Evolutionary conservation across 2,113 vertebrate species (phyloP), one percentile per base, ranked within the genome.

Genomic region (Percopsis transmontana): DNA sequence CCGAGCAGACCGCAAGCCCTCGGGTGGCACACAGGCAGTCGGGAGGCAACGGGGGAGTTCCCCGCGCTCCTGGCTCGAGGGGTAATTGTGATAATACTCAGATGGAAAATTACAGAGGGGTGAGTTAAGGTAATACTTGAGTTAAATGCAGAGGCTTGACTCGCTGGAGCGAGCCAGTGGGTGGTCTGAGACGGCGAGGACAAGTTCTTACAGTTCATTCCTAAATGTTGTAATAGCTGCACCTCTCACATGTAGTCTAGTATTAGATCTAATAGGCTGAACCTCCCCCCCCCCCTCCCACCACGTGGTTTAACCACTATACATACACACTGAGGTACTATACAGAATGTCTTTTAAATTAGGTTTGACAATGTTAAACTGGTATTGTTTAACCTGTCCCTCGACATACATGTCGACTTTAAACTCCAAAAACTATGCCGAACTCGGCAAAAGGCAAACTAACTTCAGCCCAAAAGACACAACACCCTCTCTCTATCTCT

Each of bases 11-110:
- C 83, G 66, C 81, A 78, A 82, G 80, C 84, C 84, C 81, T 60
- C 73, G 70, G 83, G 87, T 88, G 83, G 85, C 85, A 75, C 80
- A 74, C 50, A 86, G 73, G 64, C 77, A 84, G 74, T 81, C 76
- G 47, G 47, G 47, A 7, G 47, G 12, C 18, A 18, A 48, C 15
- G 47, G 44, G 82, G 87, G 81, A 77, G 76, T 80, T 82, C 81
- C 79, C 79, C 80, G 79, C 84, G 70, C 63, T 80, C 75, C 74
- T 71, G 74, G 59, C 76, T 83, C 80, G 70, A 65, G 9, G 74
- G 72, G 79, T 89, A 91, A 92, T 90, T 88, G 87, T 88, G 80
- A 89, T 88, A 89, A 89, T 87, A 77, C 80, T 16, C 79, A 74
- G 76, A 86, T 80, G 82, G 86, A 81, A 90, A 90, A 91, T 91